Conservation (phyloP, 2,888 invertebrate genomes). For the Stenurella melanura region DNA sequence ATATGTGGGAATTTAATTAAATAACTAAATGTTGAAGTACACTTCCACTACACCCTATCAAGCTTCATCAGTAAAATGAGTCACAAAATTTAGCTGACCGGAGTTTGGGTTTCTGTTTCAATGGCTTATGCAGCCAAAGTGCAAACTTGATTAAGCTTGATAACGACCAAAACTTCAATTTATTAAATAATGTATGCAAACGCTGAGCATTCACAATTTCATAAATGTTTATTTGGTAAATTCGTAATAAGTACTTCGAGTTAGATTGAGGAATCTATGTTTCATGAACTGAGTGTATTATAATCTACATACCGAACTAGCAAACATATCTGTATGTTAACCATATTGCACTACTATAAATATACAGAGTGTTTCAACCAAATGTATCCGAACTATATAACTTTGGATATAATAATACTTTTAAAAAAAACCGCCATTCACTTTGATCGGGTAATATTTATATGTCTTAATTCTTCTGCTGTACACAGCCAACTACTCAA, state of each 20-base stretch:
- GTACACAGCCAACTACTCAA: too few species aligned
- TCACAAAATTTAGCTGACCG: slow-evolving; percentile 8
- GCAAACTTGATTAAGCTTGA: slow-evolving; percentile 19
- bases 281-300: slow-evolving; percentile 52
- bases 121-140: slow-evolving; percentile 19
- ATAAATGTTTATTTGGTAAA: slow-evolving; percentile 47
- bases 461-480: too few species aligned
- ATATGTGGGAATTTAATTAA: slow-evolving; percentile 33
- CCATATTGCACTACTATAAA: neutral
- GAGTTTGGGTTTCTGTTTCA: neutral
- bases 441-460: too few species aligned
- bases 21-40: slow-evolving; percentile 19
- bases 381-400: too few species aligned
- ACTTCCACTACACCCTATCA: slow-evolving; percentile 4
- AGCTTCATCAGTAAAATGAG: slow-evolving; percentile 17
- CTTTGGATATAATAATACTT: too few species aligned
- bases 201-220: slow-evolving; percentile 51
- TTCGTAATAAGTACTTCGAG: slow-evolving; percentile 43
- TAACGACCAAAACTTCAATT: slow-evolving; percentile 1
- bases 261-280: neutral
- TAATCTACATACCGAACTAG: slow-evolving; percentile 52
- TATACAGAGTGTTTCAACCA: too few species aligned
- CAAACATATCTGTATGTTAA: slow-evolving; percentile 46
- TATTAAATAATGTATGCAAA: slow-evolving; percentile 31
- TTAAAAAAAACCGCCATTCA: too few species aligned